A percentile compares a stretch with the other conserved stretches of the same genome.
Evolutionary conservation across 2,113 vertebrate species (phyloP).

Genomic region (Pygoscelis antarcticus): DNA sequence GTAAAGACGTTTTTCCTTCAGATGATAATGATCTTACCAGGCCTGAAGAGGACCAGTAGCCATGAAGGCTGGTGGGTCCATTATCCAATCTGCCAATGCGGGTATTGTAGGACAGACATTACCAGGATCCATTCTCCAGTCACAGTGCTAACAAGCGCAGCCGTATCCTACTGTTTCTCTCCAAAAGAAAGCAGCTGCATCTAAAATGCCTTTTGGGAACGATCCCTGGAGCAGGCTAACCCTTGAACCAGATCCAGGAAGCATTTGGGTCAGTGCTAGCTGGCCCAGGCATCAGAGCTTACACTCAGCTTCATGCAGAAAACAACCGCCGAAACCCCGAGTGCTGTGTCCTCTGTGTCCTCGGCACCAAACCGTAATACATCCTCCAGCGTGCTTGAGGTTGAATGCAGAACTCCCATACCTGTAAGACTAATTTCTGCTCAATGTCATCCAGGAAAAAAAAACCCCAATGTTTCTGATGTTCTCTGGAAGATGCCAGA

Average conservation of each 20-base stretch:
- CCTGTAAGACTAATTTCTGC: background rate
- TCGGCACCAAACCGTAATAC: background rate
- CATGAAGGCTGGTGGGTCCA: background rate
- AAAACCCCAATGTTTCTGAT: background rate
- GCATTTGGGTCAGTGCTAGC: background rate
- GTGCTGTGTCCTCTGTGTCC: background rate
- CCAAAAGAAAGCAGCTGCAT: background rate
- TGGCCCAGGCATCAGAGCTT: background rate
- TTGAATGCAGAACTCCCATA: background rate
- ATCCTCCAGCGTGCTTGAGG: background rate
- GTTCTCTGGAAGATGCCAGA: background rate
- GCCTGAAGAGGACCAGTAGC: background rate
- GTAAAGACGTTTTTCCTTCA: background rate
- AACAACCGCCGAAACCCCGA: too few relatives aligned
- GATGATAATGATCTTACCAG: background rate
- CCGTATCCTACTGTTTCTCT: background rate
- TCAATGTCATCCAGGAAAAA: background rate
- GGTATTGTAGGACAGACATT: background rate
- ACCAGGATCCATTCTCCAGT: background rate
- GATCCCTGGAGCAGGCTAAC: background rate
- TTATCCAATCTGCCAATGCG: rapidly evolving
- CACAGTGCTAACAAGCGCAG: background rate
- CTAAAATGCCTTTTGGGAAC: background rate
- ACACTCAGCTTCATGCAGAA: background rate
- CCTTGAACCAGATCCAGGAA: background rate